Conservation (phyloP, 2,113 vertebrate genomes). For the Archilochus colubris region DNA sequence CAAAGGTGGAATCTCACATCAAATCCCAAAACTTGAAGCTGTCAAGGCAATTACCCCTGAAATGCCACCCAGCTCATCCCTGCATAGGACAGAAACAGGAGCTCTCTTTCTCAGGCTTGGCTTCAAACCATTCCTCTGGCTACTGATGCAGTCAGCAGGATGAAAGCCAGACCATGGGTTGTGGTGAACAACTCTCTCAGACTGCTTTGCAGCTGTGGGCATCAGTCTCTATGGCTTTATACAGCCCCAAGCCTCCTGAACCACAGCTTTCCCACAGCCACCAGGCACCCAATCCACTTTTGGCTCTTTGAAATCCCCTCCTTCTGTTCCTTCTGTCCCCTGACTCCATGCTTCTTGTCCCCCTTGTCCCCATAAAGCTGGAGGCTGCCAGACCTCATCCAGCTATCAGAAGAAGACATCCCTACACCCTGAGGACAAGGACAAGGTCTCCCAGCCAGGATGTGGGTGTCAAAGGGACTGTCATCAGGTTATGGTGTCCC, state of each 20-base stretch:
- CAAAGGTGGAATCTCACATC: constrained; percentile 57
- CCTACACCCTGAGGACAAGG: not conserved
- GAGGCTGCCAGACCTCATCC: not conserved
- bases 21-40: constrained; percentile 46
- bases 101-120: constrained; percentile 43
- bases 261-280: constrained; percentile 6
- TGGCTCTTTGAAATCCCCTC: not conserved
- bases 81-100: constrained; percentile 51
- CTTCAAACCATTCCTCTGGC: constrained; percentile 50
- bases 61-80: constrained; percentile 44
- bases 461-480: not conserved
- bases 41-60: constrained; percentile 55
- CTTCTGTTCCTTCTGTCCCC: not conserved
- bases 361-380: not conserved
- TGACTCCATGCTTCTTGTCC: not conserved
- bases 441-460: not conserved
- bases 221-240: not conserved
- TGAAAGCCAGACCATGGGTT: constrained; percentile 33
- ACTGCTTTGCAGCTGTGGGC: not conserved
- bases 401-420: not conserved
- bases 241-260: not conserved
- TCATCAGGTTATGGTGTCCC: not conserved
- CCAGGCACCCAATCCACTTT: not conserved
- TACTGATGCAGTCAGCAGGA: constrained; percentile 39
- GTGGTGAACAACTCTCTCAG: constrained; percentile 37